Conservation (phyloP, 1,140 invertebrate species). For the Drosophila erecta region DNA sequence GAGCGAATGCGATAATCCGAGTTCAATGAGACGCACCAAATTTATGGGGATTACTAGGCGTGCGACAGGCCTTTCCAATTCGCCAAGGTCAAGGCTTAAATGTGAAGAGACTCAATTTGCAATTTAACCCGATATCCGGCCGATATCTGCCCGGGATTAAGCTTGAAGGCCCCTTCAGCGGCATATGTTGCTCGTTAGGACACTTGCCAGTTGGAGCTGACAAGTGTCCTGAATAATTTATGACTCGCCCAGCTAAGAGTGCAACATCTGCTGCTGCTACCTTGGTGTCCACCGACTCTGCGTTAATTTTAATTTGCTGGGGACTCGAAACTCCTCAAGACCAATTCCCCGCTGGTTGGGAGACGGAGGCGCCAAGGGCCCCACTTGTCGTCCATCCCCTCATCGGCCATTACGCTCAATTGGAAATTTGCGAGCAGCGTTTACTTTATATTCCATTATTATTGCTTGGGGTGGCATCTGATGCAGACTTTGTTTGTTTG, state of each 20-base stretch:
- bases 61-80: constrained; percentile 46
- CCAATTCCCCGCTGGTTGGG: constrained; percentile 26
- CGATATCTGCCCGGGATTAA: constrained; percentile 20
- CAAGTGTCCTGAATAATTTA: constrained; percentile 79
- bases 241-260: constrained; percentile 57
- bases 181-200: constrained; percentile 32
- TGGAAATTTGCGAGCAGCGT: constrained; percentile 58
- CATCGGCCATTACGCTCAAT: constrained; percentile 49
- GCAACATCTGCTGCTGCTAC: constrained; percentile 48
- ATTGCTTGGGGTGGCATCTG: constrained; percentile 37
- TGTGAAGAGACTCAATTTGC: constrained; percentile 17
- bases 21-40: constrained; percentile 63
- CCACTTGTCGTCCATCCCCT: constrained; percentile 9
- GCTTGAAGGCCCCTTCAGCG: constrained; percentile 21
- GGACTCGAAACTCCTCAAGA: constrained; percentile 26
- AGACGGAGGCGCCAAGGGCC: constrained; percentile 25
- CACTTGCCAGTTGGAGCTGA: constrained; percentile 71
- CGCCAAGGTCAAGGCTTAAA: constrained; percentile 56
- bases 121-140: constrained; percentile 25
- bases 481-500: constrained; percentile 1
- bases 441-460: constrained; percentile 61
- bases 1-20: constrained; percentile 60
- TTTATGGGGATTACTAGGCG: constrained; percentile 69
- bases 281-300: constrained; percentile 23
- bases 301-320: constrained; percentile 66